These are phyloP conservation scores for Apostichopus japonicus DNA, from an alignment of 35 echinoderm and acorn worm species.

Conservation along the genomic window DNA sequence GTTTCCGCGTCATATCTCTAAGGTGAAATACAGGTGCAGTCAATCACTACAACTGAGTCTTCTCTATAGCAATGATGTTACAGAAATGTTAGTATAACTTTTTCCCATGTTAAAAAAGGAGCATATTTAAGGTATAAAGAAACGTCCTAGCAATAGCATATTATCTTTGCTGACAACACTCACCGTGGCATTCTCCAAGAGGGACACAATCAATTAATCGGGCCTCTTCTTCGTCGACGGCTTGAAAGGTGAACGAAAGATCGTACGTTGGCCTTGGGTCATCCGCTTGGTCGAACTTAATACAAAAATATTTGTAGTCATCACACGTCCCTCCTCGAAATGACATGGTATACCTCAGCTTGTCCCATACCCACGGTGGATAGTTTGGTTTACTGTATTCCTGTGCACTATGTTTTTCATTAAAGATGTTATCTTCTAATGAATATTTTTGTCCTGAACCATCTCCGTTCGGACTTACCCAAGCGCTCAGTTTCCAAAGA, in stretches of 20 bases:
- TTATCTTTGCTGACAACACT: background rate
- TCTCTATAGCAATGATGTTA: no score
- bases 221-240: background rate
- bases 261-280: conserved; percentile 17
- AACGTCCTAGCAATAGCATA: no score
- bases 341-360: conserved; percentile 37
- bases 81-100: no score
- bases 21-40: no score
- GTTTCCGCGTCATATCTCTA: no score
- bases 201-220: conserved; percentile 32
- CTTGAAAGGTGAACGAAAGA: conserved; percentile 23
- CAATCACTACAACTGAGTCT: no score
- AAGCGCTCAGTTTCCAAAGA: conserved; percentile 54
- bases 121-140: no score
- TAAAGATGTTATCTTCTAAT: conserved; percentile 17
- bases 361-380: conserved; percentile 7
- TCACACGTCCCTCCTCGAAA: conserved; percentile 27
- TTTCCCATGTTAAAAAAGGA: no score
- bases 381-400: conserved; percentile 24
- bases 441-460: conserved; percentile 44
- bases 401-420: background rate
- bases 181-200: conserved; percentile 54
- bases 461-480: conserved; percentile 48
- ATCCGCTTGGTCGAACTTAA: conserved; percentile 24
- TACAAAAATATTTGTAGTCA: conserved; percentile 54